Percentiles rank a stretch among this genome's conserved stretches.
Conservation (phyloP, 2,113 vertebrate species). For the Galbula dea region DNA sequence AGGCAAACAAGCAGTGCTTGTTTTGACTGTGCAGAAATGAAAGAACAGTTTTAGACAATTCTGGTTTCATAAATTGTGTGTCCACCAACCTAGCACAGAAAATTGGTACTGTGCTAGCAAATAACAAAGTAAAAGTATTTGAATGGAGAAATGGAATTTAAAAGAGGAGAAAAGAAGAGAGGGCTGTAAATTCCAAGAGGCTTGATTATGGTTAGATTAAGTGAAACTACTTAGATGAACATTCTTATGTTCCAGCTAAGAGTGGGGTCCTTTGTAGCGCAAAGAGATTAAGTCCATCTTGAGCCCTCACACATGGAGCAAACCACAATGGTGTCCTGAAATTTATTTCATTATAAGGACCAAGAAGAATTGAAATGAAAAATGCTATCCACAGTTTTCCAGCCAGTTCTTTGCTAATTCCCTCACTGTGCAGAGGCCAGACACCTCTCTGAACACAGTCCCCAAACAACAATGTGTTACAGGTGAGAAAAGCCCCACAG, state of each 20-base stretch:
- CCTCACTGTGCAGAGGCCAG: not conserved
- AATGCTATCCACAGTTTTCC: not conserved
- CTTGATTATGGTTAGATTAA: not conserved
- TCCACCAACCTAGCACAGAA: not conserved
- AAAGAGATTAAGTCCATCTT: not conserved
- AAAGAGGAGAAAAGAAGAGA: not conserved
- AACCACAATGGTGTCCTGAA: not conserved
- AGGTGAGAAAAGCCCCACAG: not conserved
- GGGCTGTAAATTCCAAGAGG: not conserved
- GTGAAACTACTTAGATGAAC: not conserved
- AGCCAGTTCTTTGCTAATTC: not conserved
- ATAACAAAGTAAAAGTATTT: not conserved
- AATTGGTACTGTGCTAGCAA: not conserved
- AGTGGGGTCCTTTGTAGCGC: not conserved
- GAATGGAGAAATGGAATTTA: not conserved
- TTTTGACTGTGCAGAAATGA: not conserved
- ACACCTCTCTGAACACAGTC: not conserved
- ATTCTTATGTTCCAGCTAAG: not conserved
- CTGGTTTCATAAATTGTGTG: not conserved
- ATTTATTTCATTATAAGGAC: not conserved
- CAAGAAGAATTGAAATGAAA: not conserved
- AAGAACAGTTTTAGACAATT: not conserved
- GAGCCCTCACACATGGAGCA: not conserved
- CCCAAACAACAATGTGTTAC: not conserved
- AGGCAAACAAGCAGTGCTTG: not conserved